Evolutionary conservation across 1,140 invertebrate species (phyloP), one percentile per base, ranked within the genome.

Genomic region (Rhopalosiphum maidis): DNA sequence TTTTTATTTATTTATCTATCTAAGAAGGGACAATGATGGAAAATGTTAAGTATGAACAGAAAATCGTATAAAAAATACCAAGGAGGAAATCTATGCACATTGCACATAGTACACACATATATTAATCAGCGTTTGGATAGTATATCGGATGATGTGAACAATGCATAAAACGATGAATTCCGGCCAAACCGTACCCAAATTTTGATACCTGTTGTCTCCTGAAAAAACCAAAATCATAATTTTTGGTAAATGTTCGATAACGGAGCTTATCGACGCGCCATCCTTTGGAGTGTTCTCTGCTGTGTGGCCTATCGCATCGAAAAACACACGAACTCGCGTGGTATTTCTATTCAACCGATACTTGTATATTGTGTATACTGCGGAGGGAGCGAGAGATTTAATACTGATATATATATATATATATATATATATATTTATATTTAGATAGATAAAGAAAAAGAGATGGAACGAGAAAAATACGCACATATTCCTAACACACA

Each of bases 281-380:
- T 82, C 6, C 1, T 82, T 82, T 5, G 77, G n/a, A 35, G 9
- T 3, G 60, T 7, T n/a, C 2, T 22, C 2, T 4, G 23, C 25
- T 22, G 83, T 85, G 83, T 41, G 83, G 35, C 37, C 22, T 43
- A 43, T 85, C 41, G 7, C 41, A 41, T 85, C 22, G 83, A 23
- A 85, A 43, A 85, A 43, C 23, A 43, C 37, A 41, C 8, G 23
- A 41, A 25, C 83, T 85, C 41, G 37, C 8, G 41, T 23, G 41
- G 82, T 85, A 85, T 85, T 85, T 85, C 83, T 85, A 23, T 77
- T 77, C 30, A n/a, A 77, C 60, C 41, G 83, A 41, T 25, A 85
- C 37, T 8, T 35, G 15, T 15, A n/a, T 7, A 8, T 22, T 7
- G 4, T 35, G 1, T 6, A 22, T 37, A 23, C 30, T 21, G 21